A percentile compares a stretch with the other conserved stretches of the same genome.
Conservation (phyloP, 2,888 invertebrate species). For the Apamea sordens region DNA sequence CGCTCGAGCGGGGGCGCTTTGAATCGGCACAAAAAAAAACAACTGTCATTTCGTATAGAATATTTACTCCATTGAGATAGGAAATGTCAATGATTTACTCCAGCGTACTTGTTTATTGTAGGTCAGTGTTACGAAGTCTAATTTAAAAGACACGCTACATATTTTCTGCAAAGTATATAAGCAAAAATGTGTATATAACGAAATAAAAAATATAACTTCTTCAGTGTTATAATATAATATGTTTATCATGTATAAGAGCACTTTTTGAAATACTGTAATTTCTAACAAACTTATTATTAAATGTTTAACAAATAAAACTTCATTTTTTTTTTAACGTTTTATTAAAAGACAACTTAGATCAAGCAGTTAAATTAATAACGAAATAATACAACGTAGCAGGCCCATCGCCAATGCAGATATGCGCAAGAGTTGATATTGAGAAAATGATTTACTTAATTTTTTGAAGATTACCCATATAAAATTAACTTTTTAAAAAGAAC, state of each 20-base stretch:
- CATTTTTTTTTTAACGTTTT: constrained; percentile 73
- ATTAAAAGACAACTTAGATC: constrained; percentile 87
- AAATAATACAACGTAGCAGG: constrained; percentile 79
- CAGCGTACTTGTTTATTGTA: no score
- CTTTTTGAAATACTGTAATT: neutral
- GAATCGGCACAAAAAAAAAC: no score
- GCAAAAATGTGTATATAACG: neutral
- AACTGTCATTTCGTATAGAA: no score
- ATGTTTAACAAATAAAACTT: constrained; percentile 42
- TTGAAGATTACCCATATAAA: neutral
- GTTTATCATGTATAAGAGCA: neutral
- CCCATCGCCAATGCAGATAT: constrained; percentile 65
- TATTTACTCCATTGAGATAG: no score
- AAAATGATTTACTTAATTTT: constrained; percentile 3
- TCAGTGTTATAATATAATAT: neutral
- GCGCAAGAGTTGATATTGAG: constrained; percentile 19
- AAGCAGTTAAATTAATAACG: constrained; percentile 84
- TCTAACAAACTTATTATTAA: constrained; percentile 46
- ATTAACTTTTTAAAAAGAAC: neutral
- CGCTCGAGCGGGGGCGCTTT: no score
- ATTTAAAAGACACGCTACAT: neutral
- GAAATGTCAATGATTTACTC: no score
- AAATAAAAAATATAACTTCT: neutral
- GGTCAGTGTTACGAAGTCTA: neutral
- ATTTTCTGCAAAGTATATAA: neutral